These are phyloP conservation scores for Trachymyrmex septentrionalis DNA, from an alignment of 1,140 invertebrate species.

Conservation along the genomic window DNA sequence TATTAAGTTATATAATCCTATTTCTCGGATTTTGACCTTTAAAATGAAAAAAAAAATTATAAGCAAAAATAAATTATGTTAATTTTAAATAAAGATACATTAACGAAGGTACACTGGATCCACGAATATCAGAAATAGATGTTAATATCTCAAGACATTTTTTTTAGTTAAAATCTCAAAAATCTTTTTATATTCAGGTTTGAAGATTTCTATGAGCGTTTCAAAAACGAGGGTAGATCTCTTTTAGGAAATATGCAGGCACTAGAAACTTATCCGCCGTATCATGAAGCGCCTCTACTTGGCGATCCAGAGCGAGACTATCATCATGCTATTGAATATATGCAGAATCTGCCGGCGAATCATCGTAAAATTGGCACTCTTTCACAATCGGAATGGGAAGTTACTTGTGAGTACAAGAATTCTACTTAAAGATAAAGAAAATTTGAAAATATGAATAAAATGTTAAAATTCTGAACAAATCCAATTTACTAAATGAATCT, in stretches of 20 bases:
- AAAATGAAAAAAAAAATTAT: no score
- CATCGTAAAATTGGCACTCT: conserved; percentile 91
- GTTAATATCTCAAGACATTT: not conserved
- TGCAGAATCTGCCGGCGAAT: conserved; percentile 84
- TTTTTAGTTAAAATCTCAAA: not conserved
- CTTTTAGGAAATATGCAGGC: conserved; percentile 90
- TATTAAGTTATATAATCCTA: no score
- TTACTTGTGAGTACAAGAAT: conserved; percentile 90
- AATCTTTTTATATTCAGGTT: conserved; percentile 89
- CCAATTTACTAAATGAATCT: conserved; percentile 61
- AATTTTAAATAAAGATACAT: no score
- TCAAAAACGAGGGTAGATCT: conserved; percentile 84
- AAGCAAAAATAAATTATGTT: no score
- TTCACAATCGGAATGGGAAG: conserved; percentile 97
- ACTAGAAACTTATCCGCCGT: conserved; percentile 88
- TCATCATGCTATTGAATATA: conserved; percentile 89
- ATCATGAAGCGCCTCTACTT: conserved; percentile 88
- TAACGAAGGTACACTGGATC: no score
- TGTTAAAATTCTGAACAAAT: conserved; percentile 23
- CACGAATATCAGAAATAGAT: no score
- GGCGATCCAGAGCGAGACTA: conserved; percentile 90
- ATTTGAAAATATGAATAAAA: conserved; percentile 3
- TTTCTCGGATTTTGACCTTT: no score
- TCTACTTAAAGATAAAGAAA: conserved; percentile 32
- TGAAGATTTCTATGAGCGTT: conserved; percentile 92